phyloP scores from a whole-genome alignment of 37 sponge, comb jelly and placozoan species.

The Lycopodina hypogea region DNA sequence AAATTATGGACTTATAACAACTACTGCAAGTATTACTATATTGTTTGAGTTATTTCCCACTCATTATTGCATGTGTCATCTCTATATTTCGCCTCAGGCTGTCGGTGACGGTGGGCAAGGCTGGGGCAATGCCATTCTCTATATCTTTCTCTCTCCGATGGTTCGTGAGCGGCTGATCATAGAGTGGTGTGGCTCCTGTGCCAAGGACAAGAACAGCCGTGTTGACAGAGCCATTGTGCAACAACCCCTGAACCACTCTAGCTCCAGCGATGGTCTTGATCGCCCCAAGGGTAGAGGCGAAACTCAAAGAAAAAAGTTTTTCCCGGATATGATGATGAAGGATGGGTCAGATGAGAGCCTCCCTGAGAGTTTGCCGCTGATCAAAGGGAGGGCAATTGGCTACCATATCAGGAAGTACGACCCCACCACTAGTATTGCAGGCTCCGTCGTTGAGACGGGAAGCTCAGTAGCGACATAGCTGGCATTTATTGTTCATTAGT shows the following conservation, averaged over 20 bases:
- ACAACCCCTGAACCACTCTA: background rate
- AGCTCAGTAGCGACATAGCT: background rate
- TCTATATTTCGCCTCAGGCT: conserved; percentile 31
- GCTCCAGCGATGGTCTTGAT: background rate
- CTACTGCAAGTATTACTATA: too few species aligned
- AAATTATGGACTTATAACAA: too few species aligned
- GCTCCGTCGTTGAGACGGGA: background rate
- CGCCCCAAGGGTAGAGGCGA: background rate
- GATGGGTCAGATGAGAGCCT: background rate
- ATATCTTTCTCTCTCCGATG: conserved; percentile 52
- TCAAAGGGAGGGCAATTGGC: background rate
- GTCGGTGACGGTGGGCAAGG: conserved; percentile 80
- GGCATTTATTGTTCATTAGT: background rate
- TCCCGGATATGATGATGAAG: background rate
- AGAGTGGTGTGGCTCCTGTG: conserved; percentile 8
- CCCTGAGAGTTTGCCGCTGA: background rate
- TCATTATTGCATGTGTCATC: too few species aligned
- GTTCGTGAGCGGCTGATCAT: conserved; percentile 27
- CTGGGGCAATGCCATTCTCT: conserved; percentile 74
- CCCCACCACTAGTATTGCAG: conserved; percentile 1
- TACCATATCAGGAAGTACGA: conserved; percentile 25
- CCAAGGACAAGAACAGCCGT: background rate
- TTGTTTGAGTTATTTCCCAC: too few species aligned
- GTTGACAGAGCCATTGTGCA: background rate
- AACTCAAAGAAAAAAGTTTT: background rate